Conservation (phyloP, 2,113 vertebrate species). For the Rhinichthys klamathensis region DNA sequence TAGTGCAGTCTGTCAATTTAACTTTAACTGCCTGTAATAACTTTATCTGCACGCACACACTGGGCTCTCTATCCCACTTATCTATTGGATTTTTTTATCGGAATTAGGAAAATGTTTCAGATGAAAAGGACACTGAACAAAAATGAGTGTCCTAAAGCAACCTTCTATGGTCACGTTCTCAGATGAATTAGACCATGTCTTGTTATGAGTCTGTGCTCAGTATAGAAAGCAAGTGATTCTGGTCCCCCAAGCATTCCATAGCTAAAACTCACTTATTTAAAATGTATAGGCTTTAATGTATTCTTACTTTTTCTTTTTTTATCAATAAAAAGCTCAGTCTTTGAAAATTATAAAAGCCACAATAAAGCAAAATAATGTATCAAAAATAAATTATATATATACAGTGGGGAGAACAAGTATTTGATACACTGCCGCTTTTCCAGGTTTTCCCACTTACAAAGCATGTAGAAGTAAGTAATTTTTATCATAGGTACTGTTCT, state of each 20-base stretch:
- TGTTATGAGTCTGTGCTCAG: not conserved
- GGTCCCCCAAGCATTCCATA: not conserved
- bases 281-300: not conserved
- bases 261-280: not conserved
- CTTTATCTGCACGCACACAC: slow-evolving; percentile 52
- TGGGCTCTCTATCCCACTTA: slow-evolving; percentile 1
- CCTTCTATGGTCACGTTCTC: not conserved
- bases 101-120: slow-evolving; percentile 30
- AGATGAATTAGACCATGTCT: not conserved
- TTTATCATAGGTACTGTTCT: no score
- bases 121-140: slow-evolving; percentile 15
- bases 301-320: not conserved
- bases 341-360: not conserved
- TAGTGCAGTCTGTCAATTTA: slow-evolving; percentile 38
- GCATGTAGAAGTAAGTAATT: no score
- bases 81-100: slow-evolving; percentile 36
- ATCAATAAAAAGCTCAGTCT: not conserved
- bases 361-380: not conserved
- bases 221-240: slow-evolving; percentile 1
- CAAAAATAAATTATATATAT: no score
- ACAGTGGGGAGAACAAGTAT: no score
- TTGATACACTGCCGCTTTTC: no score
- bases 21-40: slow-evolving; percentile 45
- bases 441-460: no score
- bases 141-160: not conserved